Percentiles rank a stretch among this genome's conserved stretches.
These are phyloP conservation scores for Eudyptes chrysolophus DNA, from an alignment of 2,113 vertebrate genomes.

Conservation along the genomic window DNA sequence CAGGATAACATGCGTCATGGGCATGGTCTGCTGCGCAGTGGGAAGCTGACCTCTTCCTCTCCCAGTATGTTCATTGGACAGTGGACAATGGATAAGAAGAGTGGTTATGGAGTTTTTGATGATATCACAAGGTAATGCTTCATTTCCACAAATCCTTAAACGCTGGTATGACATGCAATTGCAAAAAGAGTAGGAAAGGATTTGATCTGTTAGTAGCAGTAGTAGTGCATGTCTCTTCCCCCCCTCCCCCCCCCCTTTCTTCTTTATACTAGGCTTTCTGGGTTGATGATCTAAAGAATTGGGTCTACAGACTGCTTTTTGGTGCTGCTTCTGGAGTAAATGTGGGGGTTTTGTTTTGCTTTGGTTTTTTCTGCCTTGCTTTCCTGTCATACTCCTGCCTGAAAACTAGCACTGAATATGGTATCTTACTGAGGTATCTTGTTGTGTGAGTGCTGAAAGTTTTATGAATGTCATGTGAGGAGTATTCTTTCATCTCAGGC, in stretches of 20 bases:
- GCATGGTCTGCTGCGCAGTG: constrained; percentile 93
- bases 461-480: not conserved
- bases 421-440: not conserved
- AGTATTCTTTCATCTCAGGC: not conserved
- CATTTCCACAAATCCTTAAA: not conserved
- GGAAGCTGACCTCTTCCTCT: constrained; percentile 91
- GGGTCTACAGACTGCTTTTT: not conserved
- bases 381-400: not conserved
- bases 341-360: not conserved
- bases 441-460: not conserved
- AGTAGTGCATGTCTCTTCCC: not conserved
- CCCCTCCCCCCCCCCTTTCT: too few species aligned
- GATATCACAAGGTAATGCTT: constrained; percentile 91
- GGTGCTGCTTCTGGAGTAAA: not conserved
- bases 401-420: not conserved
- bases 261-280: not conserved
- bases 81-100: constrained; percentile 94
- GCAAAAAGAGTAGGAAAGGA: not conserved
- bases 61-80: constrained; percentile 98
- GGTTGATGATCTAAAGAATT: not conserved
- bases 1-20: constrained; percentile 93
- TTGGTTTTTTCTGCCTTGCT: not conserved
- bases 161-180: accelerated
- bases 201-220: not conserved
- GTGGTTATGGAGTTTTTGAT: constrained; percentile 95